Evolutionary conservation across 2,797 vertebrate genomes (phyloP).

Genomic region (Tragopan temminckii): DNA sequence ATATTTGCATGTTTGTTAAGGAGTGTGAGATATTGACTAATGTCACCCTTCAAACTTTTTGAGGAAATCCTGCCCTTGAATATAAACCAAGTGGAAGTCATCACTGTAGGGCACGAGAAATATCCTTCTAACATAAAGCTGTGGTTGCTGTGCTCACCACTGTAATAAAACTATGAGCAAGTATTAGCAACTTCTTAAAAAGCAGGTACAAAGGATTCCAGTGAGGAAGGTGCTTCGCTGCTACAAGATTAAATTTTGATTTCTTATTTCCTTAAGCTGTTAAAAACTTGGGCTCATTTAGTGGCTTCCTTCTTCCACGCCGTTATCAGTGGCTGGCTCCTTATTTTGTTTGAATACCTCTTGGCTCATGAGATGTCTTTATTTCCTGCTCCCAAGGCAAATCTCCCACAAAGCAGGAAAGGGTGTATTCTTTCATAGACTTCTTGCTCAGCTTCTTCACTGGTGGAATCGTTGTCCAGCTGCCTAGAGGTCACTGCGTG

Average conservation of each 20-base stretch:
- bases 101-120: neutral
- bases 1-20: neutral
- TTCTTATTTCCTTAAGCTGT: constrained; percentile 9
- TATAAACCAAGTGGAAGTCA: neutral
- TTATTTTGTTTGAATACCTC: neutral
- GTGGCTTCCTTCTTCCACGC: constrained; percentile 15
- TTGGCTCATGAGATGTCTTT: neutral
- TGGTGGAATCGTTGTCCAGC: neutral
- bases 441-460: neutral
- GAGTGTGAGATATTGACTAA: neutral
- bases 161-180: neutral
- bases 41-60: neutral
- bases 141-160: neutral
- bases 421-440: neutral
- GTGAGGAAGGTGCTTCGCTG: neutral
- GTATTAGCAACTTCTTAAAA: neutral
- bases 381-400: neutral
- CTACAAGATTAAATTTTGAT: neutral
- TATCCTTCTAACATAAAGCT: neutral
- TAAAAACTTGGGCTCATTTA: neutral
- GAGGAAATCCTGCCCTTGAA: neutral
- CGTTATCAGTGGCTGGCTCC: neutral
- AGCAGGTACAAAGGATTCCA: neutral
- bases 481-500: neutral
- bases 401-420: neutral